A percentile compares a stretch with the other conserved stretches of the same genome.
Conservation (phyloP, 2,797 vertebrate species). For the Corythornis leucogaster region DNA sequence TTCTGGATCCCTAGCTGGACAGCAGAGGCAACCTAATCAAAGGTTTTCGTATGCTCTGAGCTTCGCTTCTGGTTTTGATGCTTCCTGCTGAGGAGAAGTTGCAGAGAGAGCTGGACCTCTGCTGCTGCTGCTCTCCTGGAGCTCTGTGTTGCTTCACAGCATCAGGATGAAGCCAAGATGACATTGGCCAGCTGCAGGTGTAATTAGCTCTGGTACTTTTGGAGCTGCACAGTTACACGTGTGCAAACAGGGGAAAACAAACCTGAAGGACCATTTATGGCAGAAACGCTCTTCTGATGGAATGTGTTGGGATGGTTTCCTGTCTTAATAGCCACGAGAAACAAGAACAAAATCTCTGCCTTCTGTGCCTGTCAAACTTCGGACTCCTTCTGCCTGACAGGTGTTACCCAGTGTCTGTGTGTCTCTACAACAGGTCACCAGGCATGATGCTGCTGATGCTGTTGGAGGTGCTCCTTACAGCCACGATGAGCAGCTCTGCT, state of each 20-base stretch:
- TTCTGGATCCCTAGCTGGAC: background rate
- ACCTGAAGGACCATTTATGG: background rate
- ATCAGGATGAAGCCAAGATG: background rate
- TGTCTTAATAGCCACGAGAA: background rate
- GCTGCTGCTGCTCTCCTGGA: background rate
- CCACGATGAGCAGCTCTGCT: fast-evolving
- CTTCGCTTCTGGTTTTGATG: constrained; percentile 30
- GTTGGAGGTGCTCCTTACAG: background rate
- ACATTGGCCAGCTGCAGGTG: background rate
- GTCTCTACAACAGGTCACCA: background rate
- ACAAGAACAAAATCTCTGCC: background rate
- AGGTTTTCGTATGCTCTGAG: background rate
- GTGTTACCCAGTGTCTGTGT: background rate
- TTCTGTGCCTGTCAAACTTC: background rate
- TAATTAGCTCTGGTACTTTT: background rate
- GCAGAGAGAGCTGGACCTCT: background rate
- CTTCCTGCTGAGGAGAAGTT: background rate
- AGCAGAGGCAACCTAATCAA: background rate
- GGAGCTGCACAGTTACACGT: background rate
- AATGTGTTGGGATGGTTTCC: background rate
- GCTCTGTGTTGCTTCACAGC: background rate
- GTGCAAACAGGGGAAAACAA: fast-evolving
- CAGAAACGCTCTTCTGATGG: background rate
- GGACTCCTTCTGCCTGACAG: background rate
- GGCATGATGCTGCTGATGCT: background rate